Conservation (phyloP, 2,113 vertebrate genomes). For the Buteo buteo region DNA sequence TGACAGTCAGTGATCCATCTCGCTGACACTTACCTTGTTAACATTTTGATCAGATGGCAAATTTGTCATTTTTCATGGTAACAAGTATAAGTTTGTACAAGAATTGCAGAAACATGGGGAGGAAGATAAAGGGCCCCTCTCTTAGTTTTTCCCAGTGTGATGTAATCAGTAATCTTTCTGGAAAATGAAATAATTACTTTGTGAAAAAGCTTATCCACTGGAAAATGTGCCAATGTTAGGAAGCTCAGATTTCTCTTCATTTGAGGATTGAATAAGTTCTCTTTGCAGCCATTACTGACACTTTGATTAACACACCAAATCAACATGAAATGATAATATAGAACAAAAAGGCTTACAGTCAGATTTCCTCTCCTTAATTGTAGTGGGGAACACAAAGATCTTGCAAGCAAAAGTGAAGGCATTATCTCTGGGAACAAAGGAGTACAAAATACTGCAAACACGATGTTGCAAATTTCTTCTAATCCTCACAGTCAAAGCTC, state of each 20-base stretch:
- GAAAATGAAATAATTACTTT: slow-evolving; percentile 76
- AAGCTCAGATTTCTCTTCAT: slow-evolving; percentile 73
- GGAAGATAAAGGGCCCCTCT: slow-evolving; percentile 67
- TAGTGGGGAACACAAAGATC: neutral
- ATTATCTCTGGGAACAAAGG: neutral
- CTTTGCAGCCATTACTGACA: slow-evolving; percentile 50
- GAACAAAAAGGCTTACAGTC: slow-evolving; percentile 25
- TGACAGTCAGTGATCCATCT: slow-evolving; percentile 90
- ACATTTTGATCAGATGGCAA: slow-evolving; percentile 90
- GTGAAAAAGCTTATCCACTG: slow-evolving; percentile 59
- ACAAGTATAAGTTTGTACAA: slow-evolving; percentile 81
- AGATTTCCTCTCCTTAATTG: slow-evolving; percentile 19
- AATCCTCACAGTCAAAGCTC: neutral
- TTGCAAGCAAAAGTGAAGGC: neutral
- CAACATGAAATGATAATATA: slow-evolving; percentile 30
- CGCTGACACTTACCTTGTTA: slow-evolving; percentile 92
- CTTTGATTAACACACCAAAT: slow-evolving; percentile 68
- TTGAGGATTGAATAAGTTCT: slow-evolving; percentile 52
- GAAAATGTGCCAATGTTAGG: slow-evolving; percentile 61
- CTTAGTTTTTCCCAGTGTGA: slow-evolving; percentile 62
- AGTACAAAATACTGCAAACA: neutral
- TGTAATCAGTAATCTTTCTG: slow-evolving; percentile 74
- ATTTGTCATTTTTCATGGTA: slow-evolving; percentile 87
- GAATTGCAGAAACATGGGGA: slow-evolving; percentile 75
- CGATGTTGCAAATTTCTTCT: neutral